Base-by-base conservation (phyloP, 1,140 invertebrate species). In the Tigriopus japonicus region DNA sequence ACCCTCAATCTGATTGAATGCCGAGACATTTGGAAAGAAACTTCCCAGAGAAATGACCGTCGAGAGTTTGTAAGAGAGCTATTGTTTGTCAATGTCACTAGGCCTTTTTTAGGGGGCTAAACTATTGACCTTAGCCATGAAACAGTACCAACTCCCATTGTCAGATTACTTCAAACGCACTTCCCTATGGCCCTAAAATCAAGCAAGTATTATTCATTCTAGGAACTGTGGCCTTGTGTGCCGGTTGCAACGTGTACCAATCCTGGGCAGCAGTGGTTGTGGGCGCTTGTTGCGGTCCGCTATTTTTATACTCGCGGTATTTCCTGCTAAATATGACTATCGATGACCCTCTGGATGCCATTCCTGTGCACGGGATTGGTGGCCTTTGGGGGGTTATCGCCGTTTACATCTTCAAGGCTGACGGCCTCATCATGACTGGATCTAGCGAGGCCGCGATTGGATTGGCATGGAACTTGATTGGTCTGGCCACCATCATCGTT, bases 261-360 rank as follows among this genome's bases (percentile, higher is more conserved):
- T 68, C 74, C 1, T 77, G 75, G 74, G 72, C 68, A 9, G 68
- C 71, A 6, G 65, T 67, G 24, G 62, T 75, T 21, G 65, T 71
- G 9, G 77, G 77, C 5, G 41, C 67, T 6, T 62, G 73, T 17
- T 71, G 71, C 23, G 74, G 71, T 6, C 60, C 72, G 3, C 55
- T 72, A 7, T 79, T 72, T 65, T 65, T 74, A 40, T 51, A 66
- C 3, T 65, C 70, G 23, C 69, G 69, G 14, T 66, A 65, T 55
- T 10, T 76, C 0, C 66, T 76, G 51, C 60, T 68, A 17, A 68
- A 65, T 24, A n/a, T 24, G 14, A 21, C 15, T 6, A 72, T 80
- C 49, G 78, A 80, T 63, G 78, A 80, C 65, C 78, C 78, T 1
- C 64, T 80, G 13, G 78, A 80, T 66, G 77, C 77, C 14, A 72